Evolutionary conservation across 2,888 invertebrate species (phyloP), one percentile per base, ranked within the genome.

Genomic region (Chloroclystis v-ata): DNA sequence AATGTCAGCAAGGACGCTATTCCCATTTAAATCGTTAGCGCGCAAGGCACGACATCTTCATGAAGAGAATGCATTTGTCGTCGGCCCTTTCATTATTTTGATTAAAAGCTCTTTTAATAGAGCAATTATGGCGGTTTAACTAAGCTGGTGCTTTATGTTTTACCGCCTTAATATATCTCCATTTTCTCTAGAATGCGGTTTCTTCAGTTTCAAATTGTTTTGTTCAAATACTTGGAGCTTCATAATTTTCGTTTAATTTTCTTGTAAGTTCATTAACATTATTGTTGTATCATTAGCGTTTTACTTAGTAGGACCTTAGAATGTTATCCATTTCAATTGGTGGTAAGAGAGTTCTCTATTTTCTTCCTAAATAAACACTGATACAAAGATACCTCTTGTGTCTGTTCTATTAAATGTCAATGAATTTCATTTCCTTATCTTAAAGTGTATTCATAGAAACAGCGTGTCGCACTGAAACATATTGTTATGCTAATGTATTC

Each of bases 51-150:
- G 20, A 37, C 41, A 33, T 37, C 49, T 42, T 50, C 28, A 59
- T 54, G 50, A 54, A 55, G 57, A 57, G 46, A 51, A 57, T 55
- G 49, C 53, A 40, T 47, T 47, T 33, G 39, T 41, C 30, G 43
- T 48, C 49, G 40, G 48, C 46, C 46, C 47, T 47, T 48, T 54
- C 47, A 47, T 45, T 49, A 32, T 58, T 65, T 74, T 76, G 74
- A 78, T 78, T 74, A 78, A 80, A 75, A 65, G 67, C 55, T 57
- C 53, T 60, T 68, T 70, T 74, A 74, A 75, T 75, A 67, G 69
- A 69, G 60, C 64, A 65, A 72, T 75, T 71, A 71, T 60, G 45
- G 55, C 47, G 40, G 50, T 54, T 43, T 57, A 52, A 53, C 44
- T 41, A 43, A 42, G 42, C 10, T 32, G 33, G 13, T 25, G 11